Evolutionary conservation across 2,888 invertebrate genomes (phyloP).

Genomic region (Eristalinus aeneus): DNA sequence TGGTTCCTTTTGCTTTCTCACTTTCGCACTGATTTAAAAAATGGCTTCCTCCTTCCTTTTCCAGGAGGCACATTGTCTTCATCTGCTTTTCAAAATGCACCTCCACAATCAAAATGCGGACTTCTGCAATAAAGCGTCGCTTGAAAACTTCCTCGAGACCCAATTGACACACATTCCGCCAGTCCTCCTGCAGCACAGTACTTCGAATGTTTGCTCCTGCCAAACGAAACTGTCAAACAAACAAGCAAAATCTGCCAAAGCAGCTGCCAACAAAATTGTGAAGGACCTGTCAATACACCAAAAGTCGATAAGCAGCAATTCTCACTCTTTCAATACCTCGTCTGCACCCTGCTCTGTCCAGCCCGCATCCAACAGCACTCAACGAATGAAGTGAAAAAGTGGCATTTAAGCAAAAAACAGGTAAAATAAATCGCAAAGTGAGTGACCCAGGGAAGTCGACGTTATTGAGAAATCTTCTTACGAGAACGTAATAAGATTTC

Average conservation of each 20-base stretch:
- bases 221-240: neutral
- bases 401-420: neutral
- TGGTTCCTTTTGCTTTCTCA: no score
- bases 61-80: no score
- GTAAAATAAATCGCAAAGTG: neutral
- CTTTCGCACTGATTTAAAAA: no score
- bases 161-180: neutral
- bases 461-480: conserved; percentile 25
- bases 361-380: neutral
- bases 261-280: neutral
- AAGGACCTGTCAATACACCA: neutral
- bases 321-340: neutral
- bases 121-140: no score
- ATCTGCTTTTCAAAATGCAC: no score
- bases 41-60: no score
- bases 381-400: neutral
- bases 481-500: conserved; percentile 9
- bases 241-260: neutral
- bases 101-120: no score
- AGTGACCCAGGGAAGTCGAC: neutral
- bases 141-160: neutral
- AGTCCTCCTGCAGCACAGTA: neutral
- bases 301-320: neutral
- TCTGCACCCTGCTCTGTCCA: neutral
- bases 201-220: neutral